Base-by-base conservation (phyloP, 2,797 vertebrate species). In the Taeniopygia guttata region DNA sequence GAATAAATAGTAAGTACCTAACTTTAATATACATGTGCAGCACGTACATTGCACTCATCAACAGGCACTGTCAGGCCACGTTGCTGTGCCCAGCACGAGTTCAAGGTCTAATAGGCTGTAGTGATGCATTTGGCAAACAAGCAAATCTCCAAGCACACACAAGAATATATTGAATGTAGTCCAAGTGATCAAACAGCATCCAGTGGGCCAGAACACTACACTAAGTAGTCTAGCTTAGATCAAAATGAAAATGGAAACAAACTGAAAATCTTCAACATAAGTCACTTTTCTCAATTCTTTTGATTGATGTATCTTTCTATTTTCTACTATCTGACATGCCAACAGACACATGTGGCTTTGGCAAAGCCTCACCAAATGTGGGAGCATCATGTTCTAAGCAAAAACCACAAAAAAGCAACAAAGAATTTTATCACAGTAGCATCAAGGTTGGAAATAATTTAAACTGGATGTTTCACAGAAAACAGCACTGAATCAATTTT, bases 171-270 rank as follows among this genome's bases (percentile, higher is more conserved):
- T 80, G 45, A 60, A 42, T 38, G 10, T 4, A 30, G 34, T 56
- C 42, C 76, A 85, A 74, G 42, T 8, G 38, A 83, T 56, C 60
- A 88, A 66, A 70, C 22, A 84, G 10, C 26, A 76, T 22, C 29
- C 34, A 73, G 16, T 30, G 72, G 49, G 18, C 16, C 48, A 85
- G 70, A 83, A 32, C 36, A 59, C 27, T 13, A 23, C 32, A 23
- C 5, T 58, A 48, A 54, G 1, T 72, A 45, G 11, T 42, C 3
- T 60, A 52, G 48, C 10, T 49, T 23, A 86, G n/a, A 85, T 38
- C 64, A 60, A 56, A 94, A 89, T 30, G 9, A 26, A 77, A 82
- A 87, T 16, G 32, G 56, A 74, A 83, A 85, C 16, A 77, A 59
- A 70, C 14, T 63, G 13, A 77, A 89, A 89, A 60, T 46, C 38